Percentiles rank a stretch among this genome's conserved stretches.
Evolutionary conservation across 1,140 invertebrate genomes (phyloP).

Genomic region (Hycleus phaleratus): DNA sequence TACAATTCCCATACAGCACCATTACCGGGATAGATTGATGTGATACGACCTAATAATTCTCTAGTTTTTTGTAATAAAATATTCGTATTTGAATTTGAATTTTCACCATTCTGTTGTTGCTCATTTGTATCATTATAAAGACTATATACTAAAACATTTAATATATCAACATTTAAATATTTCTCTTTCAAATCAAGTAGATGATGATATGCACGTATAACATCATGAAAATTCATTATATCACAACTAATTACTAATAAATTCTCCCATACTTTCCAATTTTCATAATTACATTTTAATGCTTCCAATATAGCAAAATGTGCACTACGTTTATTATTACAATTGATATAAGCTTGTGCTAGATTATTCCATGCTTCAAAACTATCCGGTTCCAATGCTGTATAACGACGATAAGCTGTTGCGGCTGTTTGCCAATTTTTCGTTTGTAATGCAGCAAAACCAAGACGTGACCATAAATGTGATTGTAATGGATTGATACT

Average conservation of each 20-base stretch:
- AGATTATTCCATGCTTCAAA: conserved; percentile 98
- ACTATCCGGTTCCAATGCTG: conserved; percentile 76
- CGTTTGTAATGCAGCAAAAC: conserved; percentile 70
- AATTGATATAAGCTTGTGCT: conserved; percentile 83
- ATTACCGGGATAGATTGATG: conserved; percentile 57
- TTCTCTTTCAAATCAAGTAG: conserved; percentile 76
- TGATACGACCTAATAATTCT: conserved; percentile 76
- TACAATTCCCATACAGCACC: conserved; percentile 73
- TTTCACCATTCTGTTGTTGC: conserved; percentile 26
- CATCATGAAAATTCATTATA: conserved; percentile 65
- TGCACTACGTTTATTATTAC: conserved; percentile 78
- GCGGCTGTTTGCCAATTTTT: conserved; percentile 79
- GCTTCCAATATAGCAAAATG: conserved; percentile 81
- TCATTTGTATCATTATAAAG: conserved; percentile 47
- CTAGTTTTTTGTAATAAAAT: conserved; percentile 55
- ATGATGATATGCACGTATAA: conserved; percentile 75
- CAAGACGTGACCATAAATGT: conserved; percentile 76
- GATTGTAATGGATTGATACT: conserved; percentile 81
- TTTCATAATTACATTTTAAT: conserved; percentile 87
- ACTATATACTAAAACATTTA: conserved; percentile 65
- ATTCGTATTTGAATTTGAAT: conserved; percentile 41
- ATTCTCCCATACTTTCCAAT: conserved; percentile 97
- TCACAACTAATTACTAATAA: conserved; percentile 75
- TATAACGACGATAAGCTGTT: conserved; percentile 78
- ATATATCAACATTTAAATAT: conserved; percentile 70